These are phyloP conservation scores for Astreopora myriophthalma DNA, from an alignment of 64 coral and sea anemone genomes.

Conservation along the genomic window DNA sequence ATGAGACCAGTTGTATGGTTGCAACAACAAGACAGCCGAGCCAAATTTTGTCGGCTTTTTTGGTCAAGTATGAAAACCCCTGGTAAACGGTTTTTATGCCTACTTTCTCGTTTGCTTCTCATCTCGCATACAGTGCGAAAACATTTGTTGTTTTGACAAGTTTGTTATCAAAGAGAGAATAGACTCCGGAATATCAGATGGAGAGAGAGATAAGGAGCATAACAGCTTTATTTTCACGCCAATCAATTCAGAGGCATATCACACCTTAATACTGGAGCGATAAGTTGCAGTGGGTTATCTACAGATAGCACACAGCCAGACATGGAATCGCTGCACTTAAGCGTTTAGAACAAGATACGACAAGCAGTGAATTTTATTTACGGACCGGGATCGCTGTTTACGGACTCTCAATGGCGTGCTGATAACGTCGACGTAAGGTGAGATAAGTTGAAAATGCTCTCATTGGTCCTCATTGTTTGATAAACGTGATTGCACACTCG, in stretches of 20 bases:
- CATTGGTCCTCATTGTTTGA: too few species aligned
- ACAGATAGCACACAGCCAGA: neutral
- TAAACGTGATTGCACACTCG: too few species aligned
- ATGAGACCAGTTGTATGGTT: neutral
- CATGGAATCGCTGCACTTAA: neutral
- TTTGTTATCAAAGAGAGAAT: constrained; percentile 19
- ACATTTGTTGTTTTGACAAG: neutral
- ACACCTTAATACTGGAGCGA: neutral
- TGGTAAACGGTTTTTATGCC: too few species aligned
- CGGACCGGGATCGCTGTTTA: too few species aligned
- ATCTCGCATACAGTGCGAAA: neutral
- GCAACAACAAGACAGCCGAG: neutral
- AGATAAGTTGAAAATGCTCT: neutral
- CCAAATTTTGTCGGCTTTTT: neutral
- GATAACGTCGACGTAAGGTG: constrained; percentile 9
- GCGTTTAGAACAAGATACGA: neutral
- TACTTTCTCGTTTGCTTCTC: too few species aligned
- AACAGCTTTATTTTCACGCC: constrained; percentile 3
- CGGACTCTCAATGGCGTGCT: neutral
- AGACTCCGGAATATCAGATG: constrained; percentile 16
- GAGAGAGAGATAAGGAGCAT: neutral
- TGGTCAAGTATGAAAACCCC: too few species aligned
- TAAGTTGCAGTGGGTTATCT: neutral
- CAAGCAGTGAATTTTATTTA: neutral
- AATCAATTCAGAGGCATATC: neutral